Conservation (phyloP, 2,113 vertebrate genomes). For the Aleadryas rufinucha region DNA sequence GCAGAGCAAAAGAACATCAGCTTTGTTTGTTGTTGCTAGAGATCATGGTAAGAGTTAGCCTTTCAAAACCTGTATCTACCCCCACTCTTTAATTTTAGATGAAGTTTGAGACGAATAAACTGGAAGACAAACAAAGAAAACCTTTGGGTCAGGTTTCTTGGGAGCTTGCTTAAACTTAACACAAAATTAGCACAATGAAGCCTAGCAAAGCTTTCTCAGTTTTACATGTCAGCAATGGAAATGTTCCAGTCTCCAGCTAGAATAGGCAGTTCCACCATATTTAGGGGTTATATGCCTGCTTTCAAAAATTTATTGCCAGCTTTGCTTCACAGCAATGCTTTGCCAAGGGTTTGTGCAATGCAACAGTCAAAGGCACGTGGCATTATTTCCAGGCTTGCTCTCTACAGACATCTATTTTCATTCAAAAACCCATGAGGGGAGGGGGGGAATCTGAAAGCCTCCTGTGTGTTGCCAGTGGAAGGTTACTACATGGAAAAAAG, state of each 20-base stretch:
- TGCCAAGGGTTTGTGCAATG: not conserved
- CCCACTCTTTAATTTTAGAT: slow-evolving; percentile 2
- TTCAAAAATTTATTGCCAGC: not conserved
- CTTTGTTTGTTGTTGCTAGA: not conserved
- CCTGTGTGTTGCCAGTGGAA: not conserved
- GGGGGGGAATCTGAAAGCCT: not conserved
- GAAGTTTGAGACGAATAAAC: not conserved
- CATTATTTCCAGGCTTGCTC: not conserved
- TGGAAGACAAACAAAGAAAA: not conserved
- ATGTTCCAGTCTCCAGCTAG: not conserved
- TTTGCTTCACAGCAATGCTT: not conserved
- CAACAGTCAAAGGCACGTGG: not conserved
- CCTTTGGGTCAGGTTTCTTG: not conserved
- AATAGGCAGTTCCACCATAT: not conserved
- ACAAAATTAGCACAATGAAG: not conserved
- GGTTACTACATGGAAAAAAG: not conserved
- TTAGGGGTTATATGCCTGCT: not conserved
- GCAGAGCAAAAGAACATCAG: not conserved
- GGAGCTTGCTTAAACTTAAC: not conserved
- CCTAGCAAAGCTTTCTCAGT: not conserved
- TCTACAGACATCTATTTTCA: not conserved
- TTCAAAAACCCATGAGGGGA: not conserved
- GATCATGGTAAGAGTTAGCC: not conserved
- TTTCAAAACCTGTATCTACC: not conserved
- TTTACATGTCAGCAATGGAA: not conserved